phyloP scores from a whole-genome alignment of 2,888 invertebrate genomes.

The Drosophila atripex region DNA sequence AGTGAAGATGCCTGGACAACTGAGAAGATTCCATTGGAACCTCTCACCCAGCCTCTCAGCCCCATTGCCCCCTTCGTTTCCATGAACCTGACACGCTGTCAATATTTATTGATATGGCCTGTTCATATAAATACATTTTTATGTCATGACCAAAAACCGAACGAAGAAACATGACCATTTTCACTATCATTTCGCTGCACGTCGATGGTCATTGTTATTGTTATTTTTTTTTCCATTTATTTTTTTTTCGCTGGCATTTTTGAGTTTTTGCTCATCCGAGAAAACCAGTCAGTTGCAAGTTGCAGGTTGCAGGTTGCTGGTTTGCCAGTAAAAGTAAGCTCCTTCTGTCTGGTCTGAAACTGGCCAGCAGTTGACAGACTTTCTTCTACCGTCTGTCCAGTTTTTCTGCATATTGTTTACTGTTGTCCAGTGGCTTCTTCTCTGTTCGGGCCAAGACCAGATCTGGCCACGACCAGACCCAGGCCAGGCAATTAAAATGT shows the following conservation, averaged over 20 bases:
- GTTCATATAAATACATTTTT: constrained; percentile 45
- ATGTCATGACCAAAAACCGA: constrained; percentile 71
- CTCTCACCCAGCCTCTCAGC: constrained; percentile 7
- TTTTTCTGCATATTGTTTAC: constrained; percentile 74
- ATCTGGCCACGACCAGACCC: constrained; percentile 37
- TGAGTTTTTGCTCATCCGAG: constrained; percentile 40
- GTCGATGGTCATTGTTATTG: constrained; percentile 61
- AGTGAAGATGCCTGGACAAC: constrained; percentile 31
- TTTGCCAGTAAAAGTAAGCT: constrained; percentile 72
- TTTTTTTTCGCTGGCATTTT: constrained; percentile 11
- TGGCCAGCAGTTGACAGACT: constrained; percentile 61
- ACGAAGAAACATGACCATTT: constrained; percentile 61
- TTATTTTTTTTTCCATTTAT: constrained; percentile 25
- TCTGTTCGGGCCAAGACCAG: constrained; percentile 24
- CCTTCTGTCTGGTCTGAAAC: constrained; percentile 66
- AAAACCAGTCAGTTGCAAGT: constrained; percentile 44
- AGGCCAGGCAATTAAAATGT: constrained; percentile 62
- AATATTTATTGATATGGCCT: constrained; percentile 44
- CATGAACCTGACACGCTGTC: constrained; percentile 23
- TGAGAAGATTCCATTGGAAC: constrained; percentile 30
- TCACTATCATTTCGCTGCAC: constrained; percentile 69
- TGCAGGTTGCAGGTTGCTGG: constrained; percentile 21
- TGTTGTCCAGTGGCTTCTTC: constrained; percentile 32
- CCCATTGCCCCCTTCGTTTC: background rate
- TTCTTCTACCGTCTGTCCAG: constrained; percentile 73